Conservation (phyloP, 2,888 invertebrate species). For the Ditula angustiorana region DNA sequence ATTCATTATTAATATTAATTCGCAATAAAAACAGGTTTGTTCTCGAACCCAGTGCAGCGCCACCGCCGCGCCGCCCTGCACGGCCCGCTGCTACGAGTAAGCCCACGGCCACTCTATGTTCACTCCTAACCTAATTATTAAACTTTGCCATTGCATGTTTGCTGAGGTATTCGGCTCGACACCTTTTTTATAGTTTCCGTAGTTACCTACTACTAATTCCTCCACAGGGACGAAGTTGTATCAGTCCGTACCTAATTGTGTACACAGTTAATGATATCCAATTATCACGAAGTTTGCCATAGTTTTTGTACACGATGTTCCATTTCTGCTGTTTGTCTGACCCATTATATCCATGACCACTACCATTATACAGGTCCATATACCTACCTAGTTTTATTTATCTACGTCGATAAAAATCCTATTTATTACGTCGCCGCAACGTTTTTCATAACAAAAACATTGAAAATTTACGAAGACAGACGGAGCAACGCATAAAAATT, state of each 20-base stretch:
- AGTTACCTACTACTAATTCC: slow-evolving; percentile 12
- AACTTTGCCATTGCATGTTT: not conserved
- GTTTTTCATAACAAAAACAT: slow-evolving; percentile 41
- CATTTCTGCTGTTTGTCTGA: slow-evolving; percentile 21
- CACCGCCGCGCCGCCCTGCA: slow-evolving; percentile 46
- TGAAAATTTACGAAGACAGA: slow-evolving; percentile 39
- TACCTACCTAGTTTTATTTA: slow-evolving; percentile 36
- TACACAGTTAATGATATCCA: slow-evolving; percentile 19
- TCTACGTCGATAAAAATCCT: slow-evolving; percentile 36
- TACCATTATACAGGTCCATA: not conserved
- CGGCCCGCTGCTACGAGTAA: not conserved
- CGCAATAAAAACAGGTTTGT: slow-evolving; percentile 75
- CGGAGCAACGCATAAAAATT: slow-evolving; percentile 40
- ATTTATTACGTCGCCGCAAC: slow-evolving; percentile 40
- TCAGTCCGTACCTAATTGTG: slow-evolving; percentile 20
- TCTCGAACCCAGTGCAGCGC: slow-evolving; percentile 55
- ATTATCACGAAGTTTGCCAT: slow-evolving; percentile 24
- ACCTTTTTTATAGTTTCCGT: slow-evolving; percentile 5
- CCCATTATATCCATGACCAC: slow-evolving; percentile 1
- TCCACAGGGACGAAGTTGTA: slow-evolving; percentile 24
- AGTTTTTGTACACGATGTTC: slow-evolving; percentile 20
- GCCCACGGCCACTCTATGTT: not conserved
- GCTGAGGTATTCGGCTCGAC: not conserved
- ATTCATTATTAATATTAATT: slow-evolving; percentile 82
- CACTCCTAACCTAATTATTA: not conserved